These are phyloP conservation scores for Theonella swinhoei DNA, from an alignment of 37 sponge, comb jelly and placozoan genomes.

Conservation along the genomic window DNA sequence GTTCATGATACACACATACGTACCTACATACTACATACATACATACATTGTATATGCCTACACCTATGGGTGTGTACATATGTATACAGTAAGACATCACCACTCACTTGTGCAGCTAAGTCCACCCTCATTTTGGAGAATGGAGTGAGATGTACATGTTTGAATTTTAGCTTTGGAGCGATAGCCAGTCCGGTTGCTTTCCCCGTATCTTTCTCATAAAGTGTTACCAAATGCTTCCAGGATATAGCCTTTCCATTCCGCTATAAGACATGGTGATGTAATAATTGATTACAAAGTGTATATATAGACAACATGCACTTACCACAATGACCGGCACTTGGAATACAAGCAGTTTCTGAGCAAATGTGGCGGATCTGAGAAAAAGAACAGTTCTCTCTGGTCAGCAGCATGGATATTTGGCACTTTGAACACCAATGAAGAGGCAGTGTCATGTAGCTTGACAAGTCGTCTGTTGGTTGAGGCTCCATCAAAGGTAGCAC, in stretches of 20 bases:
- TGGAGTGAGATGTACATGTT: slow-evolving; percentile 3
- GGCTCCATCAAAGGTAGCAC: slow-evolving; percentile 16
- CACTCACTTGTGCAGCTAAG: slow-evolving; percentile 8
- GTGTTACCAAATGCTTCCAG: slow-evolving; percentile 19
- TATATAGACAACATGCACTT: not conserved
- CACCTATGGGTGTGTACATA: no score
- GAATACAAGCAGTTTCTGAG: slow-evolving; percentile 30
- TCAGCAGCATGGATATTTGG: slow-evolving; percentile 18
- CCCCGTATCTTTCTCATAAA: slow-evolving; percentile 16
- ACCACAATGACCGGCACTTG: slow-evolving; percentile 4
- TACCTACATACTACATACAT: no score
- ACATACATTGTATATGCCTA: no score
- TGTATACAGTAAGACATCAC: no score
- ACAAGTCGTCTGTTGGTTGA: slow-evolving; percentile 14
- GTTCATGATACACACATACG: no score
- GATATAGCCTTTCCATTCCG: slow-evolving; percentile 3
- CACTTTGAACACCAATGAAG: slow-evolving; percentile 8
- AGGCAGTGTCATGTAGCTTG: slow-evolving; percentile 2
- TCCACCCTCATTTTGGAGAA: slow-evolving; percentile 3
- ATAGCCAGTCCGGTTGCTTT: not conserved
- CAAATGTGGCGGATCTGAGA: slow-evolving; percentile 49
- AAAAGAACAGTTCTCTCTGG: slow-evolving; percentile 7
- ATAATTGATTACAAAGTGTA: not conserved
- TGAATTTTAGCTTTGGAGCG: slow-evolving; percentile 20
- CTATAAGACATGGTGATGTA: slow-evolving; percentile 8